Evolutionary conservation across 2,113 vertebrate genomes (phyloP), one percentile per base, ranked within the genome.

Genomic region (Sorex araneus): DNA sequence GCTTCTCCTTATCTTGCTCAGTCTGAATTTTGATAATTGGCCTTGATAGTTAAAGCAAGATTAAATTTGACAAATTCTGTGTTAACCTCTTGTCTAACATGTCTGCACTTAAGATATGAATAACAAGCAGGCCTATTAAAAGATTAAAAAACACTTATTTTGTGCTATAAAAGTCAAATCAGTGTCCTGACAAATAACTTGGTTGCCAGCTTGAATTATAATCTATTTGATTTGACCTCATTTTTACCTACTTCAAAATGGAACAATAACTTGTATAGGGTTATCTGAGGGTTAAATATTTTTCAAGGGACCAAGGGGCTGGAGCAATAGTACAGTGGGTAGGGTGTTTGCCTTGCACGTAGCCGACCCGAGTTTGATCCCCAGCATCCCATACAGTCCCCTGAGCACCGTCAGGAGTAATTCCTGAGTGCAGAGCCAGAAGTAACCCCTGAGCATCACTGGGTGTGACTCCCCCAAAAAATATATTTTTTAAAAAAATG

Each of bases 281-380:
- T 77, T 74, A 78, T 54, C 57, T 50, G 64, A 91, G n/a, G 13
- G 76, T 83, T n/a, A 84, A 91, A 89, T n/a, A 86, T 92, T 75
- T 13, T n/a, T n/a, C n/a, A n/a, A n/a, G n/a, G n/a, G n/a, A n/a
- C n/a, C n/a, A n/a, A n/a, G n/a, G n/a, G n/a, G n/a, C n/a, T n/a
- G n/a, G n/a, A n/a, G n/a, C n/a, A n/a, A n/a, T n/a, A n/a, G n/a
- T n/a, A n/a, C n/a, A n/a, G n/a, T n/a, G n/a, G n/a, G n/a, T n/a
- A n/a, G n/a, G n/a, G n/a, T n/a, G n/a, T n/a, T n/a, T n/a, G n/a
- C n/a, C n/a, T n/a, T n/a, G n/a, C n/a, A n/a, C n/a, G n/a, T n/a
- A n/a, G n/a, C n/a, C n/a, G n/a, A n/a, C n/a, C n/a, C n/a, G n/a
- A n/a, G n/a, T n/a, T n/a, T n/a, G n/a, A n/a, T n/a, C n/a, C n/a